Evolutionary conservation across 92 coral and sea anemone genomes (phyloP), one percentile per base, ranked within the genome.

Genomic region (Parazoanthus swiftii): DNA sequence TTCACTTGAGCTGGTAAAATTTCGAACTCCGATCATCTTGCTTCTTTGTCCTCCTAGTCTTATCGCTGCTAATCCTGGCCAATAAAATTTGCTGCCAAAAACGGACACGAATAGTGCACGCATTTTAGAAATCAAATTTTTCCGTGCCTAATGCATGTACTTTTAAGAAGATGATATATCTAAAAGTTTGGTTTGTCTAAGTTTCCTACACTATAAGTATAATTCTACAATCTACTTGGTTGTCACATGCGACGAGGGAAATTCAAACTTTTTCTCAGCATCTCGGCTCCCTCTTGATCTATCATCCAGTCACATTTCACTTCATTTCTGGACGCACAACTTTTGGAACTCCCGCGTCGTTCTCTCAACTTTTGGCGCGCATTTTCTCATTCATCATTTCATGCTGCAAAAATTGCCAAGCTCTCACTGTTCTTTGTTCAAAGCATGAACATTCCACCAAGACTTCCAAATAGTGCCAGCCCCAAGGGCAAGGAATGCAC

Each of bases 11-110:
- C 59, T 80, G 85, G 39, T 16, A 20, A 86, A 7, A 56, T 20
- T 48, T 46, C 79, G 87, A 18, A 84, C 15, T 15, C 89, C 89
- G 18, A 76, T 77, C 89, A 75, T 86, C 44, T 21, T 80, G 85
- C 70, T 43, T 44, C 14, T 44, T 29, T 50, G 84, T 4, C 23
- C n/a, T 35, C 37, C 29, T 13, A 38, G 50, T 76, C 79, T 72
- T 51, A 16, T 21, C 23, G 29, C 68, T 7, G 54, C 20, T 29
- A 71, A 72, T 54, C 33, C 13, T 13, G 78, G 26, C 76, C 86
- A 50, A 43, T n/a, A 84, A 48, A 71, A 35, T 68, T 58, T 70
- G 67, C 79, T 71, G 79, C 77, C 78, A 29, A 84, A 71, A 44
- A 71, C 79, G 36, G 79, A 84, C 42, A 71, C 63, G 77, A 46